These are phyloP conservation scores for Fratercula arctica DNA, from an alignment of 2,797 vertebrate species.

Conservation along the genomic window DNA sequence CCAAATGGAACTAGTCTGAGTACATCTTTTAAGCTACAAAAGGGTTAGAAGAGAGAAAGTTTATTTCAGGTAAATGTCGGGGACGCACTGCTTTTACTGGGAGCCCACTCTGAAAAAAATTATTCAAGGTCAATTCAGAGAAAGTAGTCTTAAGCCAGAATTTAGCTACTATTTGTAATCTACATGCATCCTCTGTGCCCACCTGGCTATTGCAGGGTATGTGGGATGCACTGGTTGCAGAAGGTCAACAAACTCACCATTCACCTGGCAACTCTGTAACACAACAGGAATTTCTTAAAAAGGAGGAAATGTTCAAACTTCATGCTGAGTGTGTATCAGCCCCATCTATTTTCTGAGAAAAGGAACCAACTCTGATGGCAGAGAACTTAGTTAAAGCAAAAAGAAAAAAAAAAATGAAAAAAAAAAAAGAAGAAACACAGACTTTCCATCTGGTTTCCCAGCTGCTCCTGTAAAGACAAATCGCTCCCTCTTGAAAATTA, in stretches of 20 bases:
- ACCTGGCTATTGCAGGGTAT: accelerated
- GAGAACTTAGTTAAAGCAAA: background rate
- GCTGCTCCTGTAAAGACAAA: constrained; percentile 45
- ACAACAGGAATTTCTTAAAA: background rate
- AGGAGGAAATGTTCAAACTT: background rate
- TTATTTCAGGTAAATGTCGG: background rate
- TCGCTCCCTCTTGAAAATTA: constrained; percentile 30
- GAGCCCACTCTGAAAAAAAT: background rate
- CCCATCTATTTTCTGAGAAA: background rate
- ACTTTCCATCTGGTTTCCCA: constrained; percentile 57
- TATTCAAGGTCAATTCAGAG: background rate
- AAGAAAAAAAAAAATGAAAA: background rate
- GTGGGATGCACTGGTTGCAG: background rate
- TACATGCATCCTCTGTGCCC: background rate
- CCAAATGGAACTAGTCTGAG: background rate
- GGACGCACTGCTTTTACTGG: accelerated
- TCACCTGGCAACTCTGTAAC: background rate
- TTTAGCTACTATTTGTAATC: background rate
- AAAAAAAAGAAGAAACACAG: background rate
- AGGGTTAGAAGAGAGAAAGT: background rate
- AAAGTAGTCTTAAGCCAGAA: background rate
- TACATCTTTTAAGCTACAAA: background rate
- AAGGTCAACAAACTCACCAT: background rate
- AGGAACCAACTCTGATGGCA: background rate
- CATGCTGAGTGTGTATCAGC: background rate